A percentile compares a stretch with the other conserved stretches of the same genome.
Evolutionary conservation across 2,113 vertebrate species (phyloP).

Genomic region (Poicephalus gulielmi): DNA sequence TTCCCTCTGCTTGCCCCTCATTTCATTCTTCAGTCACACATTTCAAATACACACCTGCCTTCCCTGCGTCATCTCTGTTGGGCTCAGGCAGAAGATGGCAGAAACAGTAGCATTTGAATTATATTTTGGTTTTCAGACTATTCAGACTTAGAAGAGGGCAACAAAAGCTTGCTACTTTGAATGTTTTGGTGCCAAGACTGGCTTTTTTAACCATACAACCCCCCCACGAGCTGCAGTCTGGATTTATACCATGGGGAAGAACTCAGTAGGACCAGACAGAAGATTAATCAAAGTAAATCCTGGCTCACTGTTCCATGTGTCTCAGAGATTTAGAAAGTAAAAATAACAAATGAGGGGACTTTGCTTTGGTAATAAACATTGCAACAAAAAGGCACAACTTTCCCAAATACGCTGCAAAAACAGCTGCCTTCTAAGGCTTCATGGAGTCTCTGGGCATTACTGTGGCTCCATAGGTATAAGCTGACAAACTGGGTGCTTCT

Average conservation of each 20-base stretch:
- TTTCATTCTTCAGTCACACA: background rate
- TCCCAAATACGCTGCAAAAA: background rate
- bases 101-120: background rate
- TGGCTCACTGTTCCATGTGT: background rate
- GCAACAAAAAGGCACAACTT: slow-evolving; percentile 1
- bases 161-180: background rate
- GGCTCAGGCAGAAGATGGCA: background rate
- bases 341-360: slow-evolving; percentile 15
- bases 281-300: slow-evolving; percentile 39
- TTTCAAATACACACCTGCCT: background rate
- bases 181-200: background rate
- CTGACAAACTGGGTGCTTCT: background rate
- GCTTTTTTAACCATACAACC: background rate
- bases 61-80: background rate
- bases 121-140: background rate
- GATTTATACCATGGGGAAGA: slow-evolving; percentile 7
- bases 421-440: background rate
- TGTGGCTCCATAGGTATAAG: background rate
- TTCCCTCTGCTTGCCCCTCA: background rate
- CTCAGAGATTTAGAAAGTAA: slow-evolving; percentile 17
- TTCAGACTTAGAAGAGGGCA: background rate
- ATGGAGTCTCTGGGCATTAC: background rate
- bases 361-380: background rate
- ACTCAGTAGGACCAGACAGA: background rate
- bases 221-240: slow-evolving; percentile 25